Conservation (phyloP, 2,113 vertebrate genomes). For the Pelmatolapia mariae region DNA sequence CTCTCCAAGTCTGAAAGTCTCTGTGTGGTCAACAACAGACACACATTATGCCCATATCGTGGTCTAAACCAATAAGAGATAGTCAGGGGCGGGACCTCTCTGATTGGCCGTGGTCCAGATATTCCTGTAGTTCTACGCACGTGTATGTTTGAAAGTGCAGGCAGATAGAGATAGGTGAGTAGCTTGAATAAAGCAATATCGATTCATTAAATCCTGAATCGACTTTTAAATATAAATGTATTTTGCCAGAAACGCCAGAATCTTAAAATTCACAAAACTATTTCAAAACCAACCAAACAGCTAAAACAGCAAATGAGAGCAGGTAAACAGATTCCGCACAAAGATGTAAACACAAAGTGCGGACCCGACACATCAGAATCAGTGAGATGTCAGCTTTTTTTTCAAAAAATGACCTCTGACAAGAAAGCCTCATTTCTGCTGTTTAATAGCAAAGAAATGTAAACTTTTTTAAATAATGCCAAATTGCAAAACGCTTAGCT, state of each 20-base stretch:
- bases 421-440: too few relatives aligned
- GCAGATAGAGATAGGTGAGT: too few relatives aligned
- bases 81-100: too few relatives aligned
- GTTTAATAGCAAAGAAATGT: too few relatives aligned
- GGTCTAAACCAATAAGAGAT: background rate
- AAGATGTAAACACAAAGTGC: too few relatives aligned
- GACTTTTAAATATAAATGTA: background rate
- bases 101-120: too few relatives aligned
- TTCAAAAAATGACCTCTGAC: too few relatives aligned
- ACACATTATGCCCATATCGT: background rate
- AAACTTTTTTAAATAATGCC: too few relatives aligned
- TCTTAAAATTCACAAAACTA: background rate
- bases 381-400: background rate
- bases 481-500: background rate
- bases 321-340: background rate
- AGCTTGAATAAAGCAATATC: too few relatives aligned
- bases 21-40: background rate
- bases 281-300: background rate
- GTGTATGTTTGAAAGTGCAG: too few relatives aligned
- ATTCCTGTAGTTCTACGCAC: too few relatives aligned
- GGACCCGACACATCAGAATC: background rate
- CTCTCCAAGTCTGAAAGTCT: background rate
- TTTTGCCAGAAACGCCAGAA: background rate
- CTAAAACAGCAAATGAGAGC: background rate
- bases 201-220: background rate